A percentile compares a stretch with the other conserved stretches of the same genome.
Conservation (phyloP, 2,888 invertebrate species). For the Epirrhoe tristata region DNA sequence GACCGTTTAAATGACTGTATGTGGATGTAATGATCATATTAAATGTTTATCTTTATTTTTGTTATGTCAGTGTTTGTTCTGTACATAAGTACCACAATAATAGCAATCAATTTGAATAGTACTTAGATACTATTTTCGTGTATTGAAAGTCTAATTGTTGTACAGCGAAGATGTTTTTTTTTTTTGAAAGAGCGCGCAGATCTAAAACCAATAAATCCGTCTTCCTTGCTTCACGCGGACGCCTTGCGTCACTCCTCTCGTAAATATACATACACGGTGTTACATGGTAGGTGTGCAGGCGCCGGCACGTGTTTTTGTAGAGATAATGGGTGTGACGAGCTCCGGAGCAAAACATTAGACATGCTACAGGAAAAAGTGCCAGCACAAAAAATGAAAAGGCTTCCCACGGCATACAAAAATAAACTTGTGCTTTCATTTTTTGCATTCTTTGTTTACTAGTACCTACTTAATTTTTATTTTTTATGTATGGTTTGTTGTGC, state of each 20-base stretch:
- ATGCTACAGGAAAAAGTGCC: background rate
- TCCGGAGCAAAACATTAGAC: background rate
- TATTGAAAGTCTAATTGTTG: background rate
- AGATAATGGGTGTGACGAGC: background rate
- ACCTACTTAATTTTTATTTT: too few species aligned
- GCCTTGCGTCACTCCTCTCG: slow-evolving; percentile 1
- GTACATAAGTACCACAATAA: background rate
- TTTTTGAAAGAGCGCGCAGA: background rate
- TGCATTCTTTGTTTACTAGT: background rate
- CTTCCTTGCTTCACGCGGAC: background rate
- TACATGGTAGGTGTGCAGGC: background rate
- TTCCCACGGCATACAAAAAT: background rate
- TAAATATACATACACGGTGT: background rate
- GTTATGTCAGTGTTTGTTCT: background rate
- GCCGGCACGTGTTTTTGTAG: background rate
- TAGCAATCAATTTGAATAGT: background rate
- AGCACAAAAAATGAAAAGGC: background rate
- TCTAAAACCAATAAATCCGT: slow-evolving; percentile 2
- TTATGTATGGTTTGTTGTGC: background rate
- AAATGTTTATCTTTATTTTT: background rate
- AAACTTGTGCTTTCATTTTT: background rate
- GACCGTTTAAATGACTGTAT: background rate
- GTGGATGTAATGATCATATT: too few species aligned
- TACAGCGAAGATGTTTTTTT: background rate
- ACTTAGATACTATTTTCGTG: background rate